Evolutionary conservation across 2,113 vertebrate species (phyloP).

Genomic region (Hiodon tergisus): DNA sequence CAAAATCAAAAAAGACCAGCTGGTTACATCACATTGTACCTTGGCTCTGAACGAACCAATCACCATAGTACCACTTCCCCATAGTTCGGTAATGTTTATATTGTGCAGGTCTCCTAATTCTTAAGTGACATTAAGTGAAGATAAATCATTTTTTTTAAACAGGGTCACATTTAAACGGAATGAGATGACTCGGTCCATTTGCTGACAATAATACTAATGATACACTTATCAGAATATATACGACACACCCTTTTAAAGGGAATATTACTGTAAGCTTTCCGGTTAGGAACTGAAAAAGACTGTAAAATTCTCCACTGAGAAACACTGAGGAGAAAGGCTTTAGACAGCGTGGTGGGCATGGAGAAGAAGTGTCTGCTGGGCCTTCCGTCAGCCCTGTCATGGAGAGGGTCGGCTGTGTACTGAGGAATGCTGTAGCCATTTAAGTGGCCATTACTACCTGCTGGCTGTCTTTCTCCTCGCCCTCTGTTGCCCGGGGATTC

Average conservation of each 20-base stretch:
- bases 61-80: not conserved
- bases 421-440: conserved; percentile 66
- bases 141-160: too few relatives aligned
- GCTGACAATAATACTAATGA: too few relatives aligned
- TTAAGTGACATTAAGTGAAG: too few relatives aligned
- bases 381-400: not conserved
- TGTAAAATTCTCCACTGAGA: too few relatives aligned
- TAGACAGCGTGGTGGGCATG: not conserved
- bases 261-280: too few relatives aligned
- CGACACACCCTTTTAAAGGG: too few relatives aligned
- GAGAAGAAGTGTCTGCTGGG: too few relatives aligned
- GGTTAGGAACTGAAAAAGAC: too few relatives aligned
- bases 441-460: conserved; percentile 73
- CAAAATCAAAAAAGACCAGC: not conserved
- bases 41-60: not conserved
- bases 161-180: too few relatives aligned
- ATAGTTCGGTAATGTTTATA: not conserved
- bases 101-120: too few relatives aligned
- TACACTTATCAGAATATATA: too few relatives aligned
- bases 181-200: too few relatives aligned
- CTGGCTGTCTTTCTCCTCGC: conserved; percentile 57
- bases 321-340: not conserved
- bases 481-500: conserved; percentile 74
- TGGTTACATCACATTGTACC: not conserved
- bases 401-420: conserved; percentile 44